Conservation (phyloP, 2,797 vertebrate genomes). For the Sebastes steindachneri region DNA sequence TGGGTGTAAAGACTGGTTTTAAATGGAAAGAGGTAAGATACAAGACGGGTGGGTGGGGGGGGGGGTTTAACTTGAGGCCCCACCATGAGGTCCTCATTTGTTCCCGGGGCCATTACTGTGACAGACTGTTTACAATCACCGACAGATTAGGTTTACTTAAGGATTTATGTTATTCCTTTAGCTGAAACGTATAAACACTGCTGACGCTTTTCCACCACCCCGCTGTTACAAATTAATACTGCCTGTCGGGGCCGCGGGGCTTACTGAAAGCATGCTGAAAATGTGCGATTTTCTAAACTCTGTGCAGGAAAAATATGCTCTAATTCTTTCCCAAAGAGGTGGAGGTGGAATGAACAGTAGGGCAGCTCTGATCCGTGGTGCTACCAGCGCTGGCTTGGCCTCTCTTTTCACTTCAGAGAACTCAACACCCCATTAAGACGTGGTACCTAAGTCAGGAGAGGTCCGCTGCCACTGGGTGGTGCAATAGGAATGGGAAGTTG, state of each 20-base stretch:
- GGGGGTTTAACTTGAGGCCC: slow-evolving; percentile 45
- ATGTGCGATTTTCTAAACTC: slow-evolving; percentile 38
- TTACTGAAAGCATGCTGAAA: slow-evolving; percentile 39
- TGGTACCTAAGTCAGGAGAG: background rate
- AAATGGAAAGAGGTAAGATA: slow-evolving; percentile 21
- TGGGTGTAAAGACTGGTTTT: background rate
- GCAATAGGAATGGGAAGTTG: slow-evolving; percentile 30
- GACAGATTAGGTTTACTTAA: slow-evolving; percentile 81
- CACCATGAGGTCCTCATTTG: slow-evolving; percentile 80
- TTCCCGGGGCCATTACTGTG: slow-evolving; percentile 80
- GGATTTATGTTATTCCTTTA: slow-evolving; percentile 78
- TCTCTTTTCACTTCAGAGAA: slow-evolving; percentile 8
- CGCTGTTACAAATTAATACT: slow-evolving; percentile 52
- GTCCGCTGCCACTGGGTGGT: slow-evolving; percentile 42
- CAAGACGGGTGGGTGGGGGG: background rate
- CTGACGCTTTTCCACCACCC: slow-evolving; percentile 50
- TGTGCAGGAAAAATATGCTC: slow-evolving; percentile 17
- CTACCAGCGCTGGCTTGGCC: background rate
- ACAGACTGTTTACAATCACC: slow-evolving; percentile 82
- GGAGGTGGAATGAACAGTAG: background rate
- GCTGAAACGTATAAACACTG: slow-evolving; percentile 72
- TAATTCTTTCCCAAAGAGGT: slow-evolving; percentile 10
- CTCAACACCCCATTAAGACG: slow-evolving; percentile 37
- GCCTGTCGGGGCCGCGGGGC: background rate
- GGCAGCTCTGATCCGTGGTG: background rate